Percentiles rank a stretch among this genome's conserved stretches.
phyloP scores from a whole-genome alignment of 2,113 vertebrate genomes.

The Bostrychus sinensis region DNA sequence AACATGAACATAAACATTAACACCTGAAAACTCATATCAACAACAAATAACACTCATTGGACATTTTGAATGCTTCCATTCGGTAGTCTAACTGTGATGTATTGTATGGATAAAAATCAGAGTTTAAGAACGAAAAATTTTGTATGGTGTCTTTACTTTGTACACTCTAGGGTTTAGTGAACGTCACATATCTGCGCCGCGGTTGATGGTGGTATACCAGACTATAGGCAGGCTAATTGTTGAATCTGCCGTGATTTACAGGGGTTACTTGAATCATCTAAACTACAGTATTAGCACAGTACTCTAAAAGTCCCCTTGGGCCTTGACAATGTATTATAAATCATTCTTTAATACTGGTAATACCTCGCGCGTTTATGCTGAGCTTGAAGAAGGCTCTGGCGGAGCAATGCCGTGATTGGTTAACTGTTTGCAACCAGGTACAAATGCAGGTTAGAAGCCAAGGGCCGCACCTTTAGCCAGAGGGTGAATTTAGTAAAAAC shows the following conservation, averaged over 20 bases:
- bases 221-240: neutral
- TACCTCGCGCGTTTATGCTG: neutral
- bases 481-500: neutral
- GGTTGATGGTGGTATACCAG: neutral
- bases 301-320: neutral
- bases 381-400: no score
- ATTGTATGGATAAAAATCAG: no score
- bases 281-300: neutral
- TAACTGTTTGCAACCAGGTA: constrained; percentile 23
- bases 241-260: neutral
- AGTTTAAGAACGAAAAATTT: no score
- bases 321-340: neutral
- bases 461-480: constrained; percentile 53
- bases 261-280: neutral
- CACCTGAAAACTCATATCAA: no score
- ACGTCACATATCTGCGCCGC: neutral
- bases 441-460: constrained; percentile 2
- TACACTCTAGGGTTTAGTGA: no score
- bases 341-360: neutral
- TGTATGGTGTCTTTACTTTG: no score
- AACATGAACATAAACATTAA: no score
- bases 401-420: constrained; percentile 11
- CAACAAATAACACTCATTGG: no score
- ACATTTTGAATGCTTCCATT: no score
- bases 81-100: no score